Base-by-base conservation (phyloP, 2,113 vertebrate genomes). In the Polypterus bichir region DNA sequence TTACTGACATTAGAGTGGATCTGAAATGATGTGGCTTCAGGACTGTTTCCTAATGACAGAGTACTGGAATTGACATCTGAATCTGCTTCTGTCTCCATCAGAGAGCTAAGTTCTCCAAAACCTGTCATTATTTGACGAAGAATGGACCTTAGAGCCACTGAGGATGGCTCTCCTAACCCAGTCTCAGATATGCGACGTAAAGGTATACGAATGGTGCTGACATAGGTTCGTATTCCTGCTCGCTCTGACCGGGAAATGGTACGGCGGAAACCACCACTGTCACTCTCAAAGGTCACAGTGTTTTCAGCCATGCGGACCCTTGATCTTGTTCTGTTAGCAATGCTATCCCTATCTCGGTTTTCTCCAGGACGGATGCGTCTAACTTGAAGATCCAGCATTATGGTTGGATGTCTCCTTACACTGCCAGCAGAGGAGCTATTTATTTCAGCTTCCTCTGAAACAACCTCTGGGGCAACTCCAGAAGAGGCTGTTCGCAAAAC, bases 121-220 rank as follows among this genome's bases (percentile, higher is more conserved):
- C 92, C 92, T 3, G 90, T 92, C 91, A 97, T 91, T 59, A 97
- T 94, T 76, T 97, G 92, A 9, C 93, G 86, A 70, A 97, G 78
- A 69, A 97, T 91, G 45, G 94, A 95, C 5, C 87, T 86, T 58
- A 96, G 79, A n/a, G 89, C 90, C 3, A 85, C 84, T 3, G 91
- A 94, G 5, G 92, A 93, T 11, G 91, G 92, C 46, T 97, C 93
- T 1, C 88, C 88, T 5, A 93, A 74, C 47, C 91, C 90, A 0
- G 87, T 90, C 73, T 94, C 91, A 2, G 92, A 93, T 66, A 92
- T 87, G 52, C 92, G 89, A 3, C 85, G 85, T 9, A 96, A 78
- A 3, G 93, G 94, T 74, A 96, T 94, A 54, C 89, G 83, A 55
- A 95, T 91, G 48, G 92, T 95, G 75, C 92, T 95, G 47, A 96